Conservation (phyloP, 2,113 vertebrate species). For the Sorex fumeus region DNA sequence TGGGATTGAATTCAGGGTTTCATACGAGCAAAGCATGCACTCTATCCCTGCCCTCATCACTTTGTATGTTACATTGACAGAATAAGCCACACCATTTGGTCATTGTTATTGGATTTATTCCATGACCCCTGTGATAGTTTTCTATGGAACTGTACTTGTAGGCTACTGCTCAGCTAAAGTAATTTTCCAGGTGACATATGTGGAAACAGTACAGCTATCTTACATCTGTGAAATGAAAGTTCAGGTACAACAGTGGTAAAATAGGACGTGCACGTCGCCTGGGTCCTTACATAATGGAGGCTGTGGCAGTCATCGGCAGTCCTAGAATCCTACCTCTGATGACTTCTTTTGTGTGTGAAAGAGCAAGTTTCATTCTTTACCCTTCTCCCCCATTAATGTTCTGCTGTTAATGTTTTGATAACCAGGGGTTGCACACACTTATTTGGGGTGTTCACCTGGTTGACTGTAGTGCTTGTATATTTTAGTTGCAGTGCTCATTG, state of each 20-base stretch:
- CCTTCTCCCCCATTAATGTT: no score
- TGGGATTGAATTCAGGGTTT: no score
- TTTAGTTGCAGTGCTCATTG: no score
- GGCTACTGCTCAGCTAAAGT: neutral
- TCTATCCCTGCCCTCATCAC: neutral
- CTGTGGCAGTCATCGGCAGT: neutral
- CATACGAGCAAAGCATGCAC: no score
- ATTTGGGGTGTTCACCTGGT: no score
- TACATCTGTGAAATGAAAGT: neutral
- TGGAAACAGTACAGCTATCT: neutral
- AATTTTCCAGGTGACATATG: conserved; percentile 18
- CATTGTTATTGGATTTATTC: neutral
- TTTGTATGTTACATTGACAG: conserved; percentile 21
- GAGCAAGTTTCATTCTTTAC: neutral
- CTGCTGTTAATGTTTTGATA: no score
- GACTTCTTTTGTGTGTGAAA: conserved; percentile 2
- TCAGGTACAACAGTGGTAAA: neutral
- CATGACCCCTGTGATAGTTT: conserved; percentile 14
- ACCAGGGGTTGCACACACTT: no score
- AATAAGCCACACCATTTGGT: conserved; percentile 15
- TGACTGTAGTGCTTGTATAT: no score
- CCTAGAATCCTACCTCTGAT: neutral
- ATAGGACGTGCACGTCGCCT: neutral
- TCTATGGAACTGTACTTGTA: neutral
- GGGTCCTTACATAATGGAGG: neutral